Base-by-base conservation (phyloP, 2,888 invertebrate genomes). In the Sphaeridia pumilis region DNA sequence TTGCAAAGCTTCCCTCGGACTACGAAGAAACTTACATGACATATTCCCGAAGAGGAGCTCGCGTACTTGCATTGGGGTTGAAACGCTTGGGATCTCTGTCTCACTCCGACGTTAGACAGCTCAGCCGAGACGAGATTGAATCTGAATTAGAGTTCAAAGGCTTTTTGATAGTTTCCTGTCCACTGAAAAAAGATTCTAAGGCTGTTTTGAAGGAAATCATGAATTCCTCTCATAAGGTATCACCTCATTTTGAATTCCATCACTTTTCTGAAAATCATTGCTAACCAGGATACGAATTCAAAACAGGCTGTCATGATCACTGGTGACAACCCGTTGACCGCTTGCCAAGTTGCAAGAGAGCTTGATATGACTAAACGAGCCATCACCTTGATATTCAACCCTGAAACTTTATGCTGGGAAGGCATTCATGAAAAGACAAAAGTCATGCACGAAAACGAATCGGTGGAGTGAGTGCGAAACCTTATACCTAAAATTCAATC, bases 301-400 rank as follows among this genome's bases (percentile, higher is more conserved):
- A n/a, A 20, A 22, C 57, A 81, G 80, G 80, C 93, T 14, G 84
- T 87, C 2, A 99, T 99, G 95, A 99, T 99, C 41, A 99, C 98
- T 4, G 99, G 99, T 27, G 99, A 99, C 70, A 98, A 95, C 74
- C 94, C 97, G 0, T 71, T 99, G 57, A 99, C 99, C 0, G 99
- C 98, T 3, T 98, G 98, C 70, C 95, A 99, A 70, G 97, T 99
- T 1, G 95, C 94, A 4, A 84, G 84, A 67, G 94, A 97, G 70
- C 72, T 95, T 50, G 82, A 83, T 65, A 93, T 99, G 69, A 87
- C 87, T 0, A 80, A 81, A 58, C 86, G 86, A 67, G 58, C 59
- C 43, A 72, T 77, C 2, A 76, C 75, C 3, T 70, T 89, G 1
- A 79, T 88, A 60, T 70, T 89, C 36, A 61, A 61, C 26, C 59